Base-by-base conservation (phyloP, 2,888 invertebrate species). In the Diarsia mendica region DNA sequence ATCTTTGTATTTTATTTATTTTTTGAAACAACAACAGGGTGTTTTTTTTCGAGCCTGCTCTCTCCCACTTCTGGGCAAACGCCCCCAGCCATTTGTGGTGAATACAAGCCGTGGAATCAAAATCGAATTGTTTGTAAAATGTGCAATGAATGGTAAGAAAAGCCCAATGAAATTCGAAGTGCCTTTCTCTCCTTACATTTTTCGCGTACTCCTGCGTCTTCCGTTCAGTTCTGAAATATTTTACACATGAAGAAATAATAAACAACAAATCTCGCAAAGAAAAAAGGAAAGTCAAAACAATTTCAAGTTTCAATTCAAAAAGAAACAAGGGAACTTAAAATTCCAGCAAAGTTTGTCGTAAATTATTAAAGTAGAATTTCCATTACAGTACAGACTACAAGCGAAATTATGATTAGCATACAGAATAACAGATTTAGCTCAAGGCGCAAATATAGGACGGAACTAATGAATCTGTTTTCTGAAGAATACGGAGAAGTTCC, bases 341-440 rank as follows among this genome's bases (percentile, higher is more conserved):
- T 65, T 64, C 60, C 53, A 23, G 20, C 44, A 23, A 69, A 69
- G 48, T 76, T 77, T 48, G 18, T 23, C 65, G 55, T 61, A 55
- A 76, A 82, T 53, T 39, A 81, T 60, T 66, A 28, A 82, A 82
- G 20, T 13, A 23, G 28, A 44, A 44, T 53, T 76, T 44, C 53
- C 44, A 60, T 76, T 68, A 46, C 3, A 46, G 13, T 33, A 49
- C 33, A 63, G 64, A 76, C 77, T 66, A 53, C 15, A 15, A 33
- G 28, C 20, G 20, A 60, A 60, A 77, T 75, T 49, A 82, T 69
- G 77, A 82, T 82, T 69, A 82, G 79, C 82, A 55, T 69, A 66
- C 44, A 61, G 23, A 79, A 82, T 53, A 79, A 66, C 58, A 69
- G 18, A 77, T 77, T 69, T 49, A 69, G 49, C 60, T n/a, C 58